Conservation (phyloP, 2,888 invertebrate species). For the Zhuqinia jingwanae region DNA sequence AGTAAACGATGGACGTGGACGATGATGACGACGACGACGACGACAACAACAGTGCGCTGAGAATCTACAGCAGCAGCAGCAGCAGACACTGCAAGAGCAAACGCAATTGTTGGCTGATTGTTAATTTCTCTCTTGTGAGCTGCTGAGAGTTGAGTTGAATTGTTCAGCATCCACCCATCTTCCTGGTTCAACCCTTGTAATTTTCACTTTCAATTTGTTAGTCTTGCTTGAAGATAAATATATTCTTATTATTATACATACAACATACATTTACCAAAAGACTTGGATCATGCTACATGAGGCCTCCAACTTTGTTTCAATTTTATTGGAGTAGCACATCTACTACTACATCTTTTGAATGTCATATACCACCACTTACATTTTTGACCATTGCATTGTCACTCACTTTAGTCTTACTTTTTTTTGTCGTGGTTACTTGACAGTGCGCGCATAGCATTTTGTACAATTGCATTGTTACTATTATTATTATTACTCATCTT, state of each 20-base stretch:
- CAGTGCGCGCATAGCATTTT: background rate
- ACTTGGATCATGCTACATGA: slow-evolving; percentile 49
- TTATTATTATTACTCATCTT: slow-evolving; percentile 15
- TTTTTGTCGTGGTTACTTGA: background rate
- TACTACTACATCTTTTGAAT: slow-evolving; percentile 12
- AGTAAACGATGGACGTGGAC: background rate
- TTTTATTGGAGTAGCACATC: slow-evolving; percentile 48
- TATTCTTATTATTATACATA: no score
- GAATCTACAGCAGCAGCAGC: background rate
- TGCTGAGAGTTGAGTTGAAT: background rate
- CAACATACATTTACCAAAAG: background rate
- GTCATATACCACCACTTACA: slow-evolving; percentile 46
- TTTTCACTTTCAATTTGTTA: slow-evolving; percentile 69
- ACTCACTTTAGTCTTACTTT: background rate
- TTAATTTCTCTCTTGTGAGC: slow-evolving; percentile 53
- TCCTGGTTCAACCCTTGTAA: slow-evolving; percentile 71
- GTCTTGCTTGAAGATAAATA: slow-evolving; percentile 30
- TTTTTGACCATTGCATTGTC: background rate
- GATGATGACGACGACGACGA: no score
- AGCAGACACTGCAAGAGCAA: background rate
- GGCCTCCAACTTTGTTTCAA: slow-evolving; percentile 52
- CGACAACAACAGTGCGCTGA: slow-evolving; percentile 16
- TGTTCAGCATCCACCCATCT: slow-evolving; percentile 62
- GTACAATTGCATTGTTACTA: slow-evolving; percentile 20
- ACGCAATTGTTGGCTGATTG: slow-evolving; percentile 15